Evolutionary conservation across 2,797 vertebrate species (phyloP).

Genomic region (Holocentrus rufus): DNA sequence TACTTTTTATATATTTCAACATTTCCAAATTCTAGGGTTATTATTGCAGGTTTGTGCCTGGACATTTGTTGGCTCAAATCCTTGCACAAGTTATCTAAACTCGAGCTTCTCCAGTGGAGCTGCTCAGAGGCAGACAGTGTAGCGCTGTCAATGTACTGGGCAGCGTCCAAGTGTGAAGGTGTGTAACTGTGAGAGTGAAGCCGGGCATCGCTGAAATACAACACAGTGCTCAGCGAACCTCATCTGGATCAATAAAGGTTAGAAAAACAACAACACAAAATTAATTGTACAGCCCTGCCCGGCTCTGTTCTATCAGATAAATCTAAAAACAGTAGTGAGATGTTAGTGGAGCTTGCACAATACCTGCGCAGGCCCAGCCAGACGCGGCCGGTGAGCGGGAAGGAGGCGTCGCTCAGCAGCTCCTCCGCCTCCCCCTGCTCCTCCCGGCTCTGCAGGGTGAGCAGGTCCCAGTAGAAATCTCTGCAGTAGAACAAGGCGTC

Average conservation of each 20-base stretch:
- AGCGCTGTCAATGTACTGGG: neutral
- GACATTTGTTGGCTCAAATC: too few species aligned
- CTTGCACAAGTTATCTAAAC: too few species aligned
- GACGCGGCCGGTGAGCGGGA: neutral
- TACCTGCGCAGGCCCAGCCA: slow-evolving; percentile 44
- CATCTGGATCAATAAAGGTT: neutral
- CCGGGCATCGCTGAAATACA: too few species aligned
- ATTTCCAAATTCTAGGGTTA: too few species aligned
- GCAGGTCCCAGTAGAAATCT: slow-evolving; percentile 37
- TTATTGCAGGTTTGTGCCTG: too few species aligned
- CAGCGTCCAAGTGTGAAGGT: neutral
- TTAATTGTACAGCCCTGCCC: too few species aligned
- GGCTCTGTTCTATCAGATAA: too few species aligned
- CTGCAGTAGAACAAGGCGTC: slow-evolving; percentile 48
- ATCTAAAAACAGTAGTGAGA: too few species aligned
- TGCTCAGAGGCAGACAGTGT: too few species aligned
- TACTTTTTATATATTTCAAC: too few species aligned
- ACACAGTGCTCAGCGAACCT: too few species aligned
- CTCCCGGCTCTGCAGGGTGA: slow-evolving; percentile 25
- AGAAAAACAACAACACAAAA: neutral
- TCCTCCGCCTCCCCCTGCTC: slow-evolving; percentile 39
- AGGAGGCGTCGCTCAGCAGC: neutral
- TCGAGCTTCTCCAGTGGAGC: too few species aligned
- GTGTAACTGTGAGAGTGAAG: neutral
- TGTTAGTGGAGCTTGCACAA: neutral